These are phyloP conservation scores for Pollenia amentaria DNA, from an alignment of 2,888 invertebrate species.

Conservation along the genomic window DNA sequence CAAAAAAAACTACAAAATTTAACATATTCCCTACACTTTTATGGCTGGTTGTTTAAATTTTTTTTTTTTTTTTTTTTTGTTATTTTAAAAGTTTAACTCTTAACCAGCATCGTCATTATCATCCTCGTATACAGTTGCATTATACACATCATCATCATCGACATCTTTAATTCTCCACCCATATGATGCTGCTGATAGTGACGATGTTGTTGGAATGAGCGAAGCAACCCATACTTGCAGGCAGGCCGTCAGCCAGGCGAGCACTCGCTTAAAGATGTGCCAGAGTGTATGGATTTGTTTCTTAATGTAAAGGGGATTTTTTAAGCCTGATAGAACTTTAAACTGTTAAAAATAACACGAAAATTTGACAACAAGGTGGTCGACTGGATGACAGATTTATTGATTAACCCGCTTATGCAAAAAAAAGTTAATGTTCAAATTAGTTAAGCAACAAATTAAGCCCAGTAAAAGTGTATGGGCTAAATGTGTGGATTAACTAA, in stretches of 20 bases:
- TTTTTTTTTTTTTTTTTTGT: conserved; percentile 2
- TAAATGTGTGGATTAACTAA: no score
- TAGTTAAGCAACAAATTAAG: no score
- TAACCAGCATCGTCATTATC: conserved; percentile 26
- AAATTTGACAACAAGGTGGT: no score
- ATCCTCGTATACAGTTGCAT: background rate
- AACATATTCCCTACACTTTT: conserved; percentile 44
- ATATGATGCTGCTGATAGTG: conserved; percentile 22
- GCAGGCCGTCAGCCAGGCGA: background rate
- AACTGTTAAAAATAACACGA: no score
- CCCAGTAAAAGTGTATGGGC: no score
- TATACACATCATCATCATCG: conserved; percentile 34
- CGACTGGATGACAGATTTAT: no score
- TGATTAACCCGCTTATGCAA: no score
- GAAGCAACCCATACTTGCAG: conserved; percentile 17
- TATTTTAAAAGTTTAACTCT: background rate
- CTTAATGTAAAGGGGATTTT: background rate
- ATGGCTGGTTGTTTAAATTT: conserved; percentile 27
- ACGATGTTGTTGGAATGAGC: background rate
- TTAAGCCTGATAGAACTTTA: no score
- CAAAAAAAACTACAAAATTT: background rate
- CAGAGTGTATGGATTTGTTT: background rate
- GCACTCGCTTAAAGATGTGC: background rate
- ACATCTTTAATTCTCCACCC: conserved; percentile 24
- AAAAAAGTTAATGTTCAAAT: no score